Evolutionary conservation across 2,113 vertebrate genomes (phyloP).

Genomic region (Mugil cephalus): DNA sequence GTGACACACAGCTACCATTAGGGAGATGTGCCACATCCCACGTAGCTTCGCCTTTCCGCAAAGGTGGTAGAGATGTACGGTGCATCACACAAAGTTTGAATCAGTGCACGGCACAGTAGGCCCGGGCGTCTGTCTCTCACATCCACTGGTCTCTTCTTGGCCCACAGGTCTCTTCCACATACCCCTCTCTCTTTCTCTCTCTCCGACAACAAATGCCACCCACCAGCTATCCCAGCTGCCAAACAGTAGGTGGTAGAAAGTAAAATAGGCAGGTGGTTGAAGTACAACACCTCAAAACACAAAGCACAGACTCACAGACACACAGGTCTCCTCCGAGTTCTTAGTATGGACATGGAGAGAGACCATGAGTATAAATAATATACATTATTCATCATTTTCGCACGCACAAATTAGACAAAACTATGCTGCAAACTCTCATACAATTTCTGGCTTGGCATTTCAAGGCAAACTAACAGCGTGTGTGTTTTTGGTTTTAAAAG

Average conservation of each 20-base stretch:
- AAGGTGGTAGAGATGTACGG: conserved; percentile 27
- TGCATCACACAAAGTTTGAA: conserved; percentile 36
- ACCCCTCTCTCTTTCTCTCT: conserved; percentile 13
- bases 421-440: too few relatives aligned
- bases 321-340: conserved; percentile 16
- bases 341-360: conserved; percentile 6
- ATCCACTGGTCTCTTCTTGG: conserved; percentile 58
- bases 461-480: not conserved
- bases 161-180: conserved; percentile 57
- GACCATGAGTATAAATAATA: conserved; percentile 2
- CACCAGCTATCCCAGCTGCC: conserved; percentile 67
- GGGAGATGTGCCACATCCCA: conserved; percentile 46
- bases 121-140: conserved; percentile 61
- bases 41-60: conserved; percentile 9
- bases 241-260: conserved; percentile 62
- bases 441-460: not conserved
- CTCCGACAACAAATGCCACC: conserved; percentile 52
- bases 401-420: not conserved
- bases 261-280: conserved; percentile 36
- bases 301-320: conserved; percentile 14
- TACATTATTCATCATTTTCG: conserved; percentile 2
- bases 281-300: conserved; percentile 38
- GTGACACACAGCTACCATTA: conserved; percentile 32
- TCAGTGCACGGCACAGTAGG: conserved; percentile 9
- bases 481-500: not conserved